phyloP scores from a whole-genome alignment of 2,888 invertebrate genomes.

The Cephus rjabovi region DNA sequence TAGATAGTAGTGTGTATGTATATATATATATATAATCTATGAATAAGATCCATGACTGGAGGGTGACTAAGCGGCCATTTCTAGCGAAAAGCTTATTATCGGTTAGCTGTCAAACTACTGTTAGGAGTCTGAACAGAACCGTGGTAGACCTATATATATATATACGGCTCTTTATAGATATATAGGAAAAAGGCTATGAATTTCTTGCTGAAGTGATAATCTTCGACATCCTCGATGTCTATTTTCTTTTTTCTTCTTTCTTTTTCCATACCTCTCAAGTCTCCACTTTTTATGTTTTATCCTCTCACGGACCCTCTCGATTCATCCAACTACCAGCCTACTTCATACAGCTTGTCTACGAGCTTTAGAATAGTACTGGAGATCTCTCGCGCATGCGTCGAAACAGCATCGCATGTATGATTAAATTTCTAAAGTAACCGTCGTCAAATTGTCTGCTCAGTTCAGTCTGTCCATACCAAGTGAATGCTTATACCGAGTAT shows the following conservation, averaged over 20 bases:
- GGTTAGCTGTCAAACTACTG: constrained; percentile 26
- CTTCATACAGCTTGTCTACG: not conserved
- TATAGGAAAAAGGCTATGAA: not conserved
- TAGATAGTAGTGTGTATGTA: not conserved
- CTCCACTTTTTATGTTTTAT: not conserved
- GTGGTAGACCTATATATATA: not conserved
- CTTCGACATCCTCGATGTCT: not conserved
- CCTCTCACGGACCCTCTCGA: not conserved
- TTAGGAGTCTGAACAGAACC: constrained; percentile 7
- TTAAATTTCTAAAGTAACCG: not conserved
- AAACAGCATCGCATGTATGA: not conserved
- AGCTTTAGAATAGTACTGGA: not conserved
- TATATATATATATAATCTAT: not conserved
- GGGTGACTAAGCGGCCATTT: constrained; percentile 17
- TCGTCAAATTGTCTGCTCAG: not conserved
- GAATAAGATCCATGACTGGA: not conserved
- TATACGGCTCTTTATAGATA: too few relatives aligned
- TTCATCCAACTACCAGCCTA: not conserved
- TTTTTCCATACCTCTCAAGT: not conserved
- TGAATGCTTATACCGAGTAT: not conserved
- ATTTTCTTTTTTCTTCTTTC: not conserved
- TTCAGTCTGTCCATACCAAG: too few relatives aligned
- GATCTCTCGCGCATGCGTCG: not conserved
- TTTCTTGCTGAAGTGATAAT: not conserved
- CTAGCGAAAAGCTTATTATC: constrained; percentile 33